Base-by-base conservation (phyloP, 2,113 vertebrate species). In the Egretta garzetta region DNA sequence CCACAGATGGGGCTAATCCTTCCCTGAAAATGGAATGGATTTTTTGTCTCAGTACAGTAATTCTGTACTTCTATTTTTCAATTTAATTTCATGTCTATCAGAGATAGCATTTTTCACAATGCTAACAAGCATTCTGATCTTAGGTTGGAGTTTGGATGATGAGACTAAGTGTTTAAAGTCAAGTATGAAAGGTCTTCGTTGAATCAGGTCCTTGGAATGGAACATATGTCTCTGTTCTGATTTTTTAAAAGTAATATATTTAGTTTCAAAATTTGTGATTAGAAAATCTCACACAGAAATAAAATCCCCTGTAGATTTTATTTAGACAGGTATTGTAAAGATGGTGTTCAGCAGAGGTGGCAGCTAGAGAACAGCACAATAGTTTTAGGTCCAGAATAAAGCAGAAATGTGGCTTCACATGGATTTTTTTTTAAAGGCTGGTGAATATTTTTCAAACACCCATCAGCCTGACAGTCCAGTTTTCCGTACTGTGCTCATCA, bases 391-490 rank as follows among this genome's bases (percentile, higher is more conserved):
- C 10, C 13, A 59, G 56, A 58, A 66, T 63, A 55, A 86, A 14
- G 37, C 26, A 82, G 32, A 82, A 80, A 20, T 55, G 5, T 60
- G 30, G 33, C 5, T 56, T 84, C 45, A 67, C 27, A n/a, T n/a
- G 1, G 60, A 23, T 8, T 35, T n/a, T 41, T 59, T 88, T 81
- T 58, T 32, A 22, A 76, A 84, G 14, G 6, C 9, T 53, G 26
- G 14, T 0, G 0, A 74, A n/a, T 2, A 15, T 7, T 74, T 70
- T 52, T 73, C 27, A 71, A 86, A 35, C 32, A 50, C 7, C 9
- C 77, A 24, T 53, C 33, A 70, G 35, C 60, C 22, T 43, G 59
- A 58, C 8, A 27, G 8, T 62, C 17, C 26, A 15, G 4, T 91
- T 90, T 92, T 82, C 10, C 4, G 9, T 43, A 37, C 32, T 59